Evolutionary conservation across 2,888 invertebrate genomes (phyloP), one percentile per base, ranked within the genome.

Genomic region (Habroteleia sp.): DNA sequence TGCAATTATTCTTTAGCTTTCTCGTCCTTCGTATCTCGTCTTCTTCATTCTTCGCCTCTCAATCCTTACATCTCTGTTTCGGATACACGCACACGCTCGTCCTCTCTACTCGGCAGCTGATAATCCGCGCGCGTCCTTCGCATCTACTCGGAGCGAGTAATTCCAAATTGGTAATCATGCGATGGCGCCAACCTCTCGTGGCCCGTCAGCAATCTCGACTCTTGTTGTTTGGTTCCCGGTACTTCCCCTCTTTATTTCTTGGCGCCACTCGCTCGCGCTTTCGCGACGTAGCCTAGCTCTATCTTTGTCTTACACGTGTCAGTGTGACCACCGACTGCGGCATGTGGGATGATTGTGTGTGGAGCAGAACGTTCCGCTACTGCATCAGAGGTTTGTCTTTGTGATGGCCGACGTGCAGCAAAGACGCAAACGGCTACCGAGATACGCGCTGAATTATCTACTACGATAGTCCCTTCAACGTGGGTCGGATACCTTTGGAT

Each of bases 141-240:
- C 81, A 78, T 82, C 80, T 79, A 77, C 77, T 68, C 68, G 66
- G 73, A 80, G 77, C 76, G 79, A 83, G 83, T 85, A 88, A 88
- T 87, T 88, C 85, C 83, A 88, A 88, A 88, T 88, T 88, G 88
- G 86, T 88, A 88, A 88, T 88, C 87, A 87, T 85, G 87, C 88
- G 86, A 88, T 87, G 88, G 88, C 88, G 88, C 88, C 88, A 88
- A 85, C 81, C 87, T 85, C 84, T 84, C 82, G 85, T 84, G 81
- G 83, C 77, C 85, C 84, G 84, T 85, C 84, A 84, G 87, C 85
- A 88, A 87, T 88, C 86, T 87, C 82, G 80, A 74, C 82, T 86
- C 85, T 87, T 84, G 85, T 87, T 85, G 83, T 83, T 86, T 71
- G 81, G 79, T 74, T 81, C 77, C 74, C 77, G 41, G 69, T 68